Evolutionary conservation across 2,797 vertebrate species (phyloP), one percentile per base, ranked within the genome.

Genomic region (Botia almorhae): DNA sequence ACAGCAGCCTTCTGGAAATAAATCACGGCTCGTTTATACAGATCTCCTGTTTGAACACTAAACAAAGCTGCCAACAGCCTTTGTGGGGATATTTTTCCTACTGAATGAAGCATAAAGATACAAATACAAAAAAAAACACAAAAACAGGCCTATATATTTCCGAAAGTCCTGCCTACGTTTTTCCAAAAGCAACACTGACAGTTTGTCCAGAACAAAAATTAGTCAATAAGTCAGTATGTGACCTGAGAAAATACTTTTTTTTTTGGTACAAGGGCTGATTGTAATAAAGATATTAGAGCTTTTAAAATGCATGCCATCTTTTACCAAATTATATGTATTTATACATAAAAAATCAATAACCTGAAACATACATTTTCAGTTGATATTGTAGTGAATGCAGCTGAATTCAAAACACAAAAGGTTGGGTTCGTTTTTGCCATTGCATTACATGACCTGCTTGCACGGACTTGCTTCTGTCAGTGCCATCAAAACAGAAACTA

Each of bases 1-100:
- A 86, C 39, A 73, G 21, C 65, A 84, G 69, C 12, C 13, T 33
- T 55, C 8, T 21, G 1, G 17, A 29, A 53, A 58, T 29, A 86
- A 82, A 74, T 75, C 71, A 81, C 80, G 74, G 74, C 60, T 60
- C n/a, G 21, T 85, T 64, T 46, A 72, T 73, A 84, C 82, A 89
- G 86, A 76, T 82, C 77, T 87, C 53, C 63, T 87, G 74, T 84
- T 92, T 87, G 89, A 85, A 89, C 87, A 87, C 63, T 69, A 65
- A 88, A 63, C 79, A 61, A 77, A 77, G 19, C 65, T 74, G 63
- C 67, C 39, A 70, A 76, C 71, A 67, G 64, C 73, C 65, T 50
- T 23, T 26, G 61, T 23, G 43, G 56, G 60, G 43, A 69, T 36
- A 8, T 65, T 60, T 70, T 82, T 48, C 33, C 23, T 55, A 5